A percentile compares a stretch with the other conserved stretches of the same genome.
phyloP scores from a whole-genome alignment of 1,140 invertebrate genomes.

The Heliconius nattereri region DNA sequence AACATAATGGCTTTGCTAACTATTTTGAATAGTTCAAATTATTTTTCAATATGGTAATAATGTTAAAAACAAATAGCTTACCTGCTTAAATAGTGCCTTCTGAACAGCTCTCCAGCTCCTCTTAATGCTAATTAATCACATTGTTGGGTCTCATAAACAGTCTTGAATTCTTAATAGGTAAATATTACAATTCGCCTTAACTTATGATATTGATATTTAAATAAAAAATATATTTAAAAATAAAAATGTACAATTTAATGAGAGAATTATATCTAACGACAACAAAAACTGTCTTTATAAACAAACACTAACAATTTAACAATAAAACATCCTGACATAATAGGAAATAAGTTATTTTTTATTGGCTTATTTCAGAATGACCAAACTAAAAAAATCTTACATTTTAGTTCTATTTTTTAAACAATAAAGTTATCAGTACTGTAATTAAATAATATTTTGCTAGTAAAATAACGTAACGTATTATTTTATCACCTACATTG shows the following conservation, averaged over 20 bases:
- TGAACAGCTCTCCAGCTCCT: not conserved
- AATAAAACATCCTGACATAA: constrained; percentile 62
- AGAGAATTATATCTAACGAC: not conserved
- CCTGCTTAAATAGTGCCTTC: not conserved
- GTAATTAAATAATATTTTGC: constrained; percentile 10
- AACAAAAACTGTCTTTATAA: not conserved
- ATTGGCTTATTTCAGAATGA: not conserved
- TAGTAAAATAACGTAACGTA: constrained; percentile 15
- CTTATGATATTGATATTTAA: not conserved
- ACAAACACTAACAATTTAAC: not conserved
- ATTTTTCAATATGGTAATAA: not conserved
- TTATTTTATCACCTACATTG: constrained; percentile 65
- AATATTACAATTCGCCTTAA: not conserved
- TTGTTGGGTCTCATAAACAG: not conserved
- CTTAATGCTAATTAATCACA: not conserved
- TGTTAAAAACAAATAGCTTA: not conserved
- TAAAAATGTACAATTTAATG: not conserved
- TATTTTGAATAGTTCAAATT: not conserved
- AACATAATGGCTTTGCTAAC: not conserved
- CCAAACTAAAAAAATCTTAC: not conserved
- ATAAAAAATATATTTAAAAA: not conserved
- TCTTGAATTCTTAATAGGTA: not conserved
- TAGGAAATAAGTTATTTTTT: constrained; percentile 34
- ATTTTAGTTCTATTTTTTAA: not conserved
- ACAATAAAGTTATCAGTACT: not conserved